Conservation (phyloP, 2,113 vertebrate genomes). For the Struthidea cinerea region DNA sequence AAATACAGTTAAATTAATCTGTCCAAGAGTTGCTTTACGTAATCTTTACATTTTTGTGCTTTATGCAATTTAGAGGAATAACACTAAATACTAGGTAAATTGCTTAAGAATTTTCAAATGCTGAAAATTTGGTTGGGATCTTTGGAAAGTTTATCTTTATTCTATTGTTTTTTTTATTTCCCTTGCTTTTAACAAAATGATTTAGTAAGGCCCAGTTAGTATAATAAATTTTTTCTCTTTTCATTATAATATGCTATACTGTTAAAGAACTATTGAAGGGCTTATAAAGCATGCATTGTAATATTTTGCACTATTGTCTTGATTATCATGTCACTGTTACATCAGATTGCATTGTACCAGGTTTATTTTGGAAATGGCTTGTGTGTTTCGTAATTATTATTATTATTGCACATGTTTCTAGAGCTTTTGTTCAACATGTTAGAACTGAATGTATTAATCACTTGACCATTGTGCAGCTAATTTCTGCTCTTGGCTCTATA, state of each 20-base stretch:
- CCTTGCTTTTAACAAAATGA: neutral
- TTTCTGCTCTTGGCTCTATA: neutral
- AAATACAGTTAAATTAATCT: neutral
- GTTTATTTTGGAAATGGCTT: neutral
- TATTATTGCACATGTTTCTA: neutral
- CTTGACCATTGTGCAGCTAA: neutral
- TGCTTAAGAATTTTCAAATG: neutral
- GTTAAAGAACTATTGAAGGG: neutral
- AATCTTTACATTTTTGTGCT: neutral
- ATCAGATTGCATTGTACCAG: neutral
- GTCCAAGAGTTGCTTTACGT: neutral
- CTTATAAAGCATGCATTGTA: neutral
- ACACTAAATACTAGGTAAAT: neutral
- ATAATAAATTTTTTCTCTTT: neutral
- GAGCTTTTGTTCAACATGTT: neutral
- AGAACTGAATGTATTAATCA: slow-evolving; percentile 18
- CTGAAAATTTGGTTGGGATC: neutral
- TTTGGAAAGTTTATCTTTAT: neutral
- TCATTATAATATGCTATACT: neutral
- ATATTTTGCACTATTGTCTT: neutral
- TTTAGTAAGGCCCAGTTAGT: neutral
- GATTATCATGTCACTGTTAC: neutral
- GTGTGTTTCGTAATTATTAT: neutral
- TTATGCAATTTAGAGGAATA: neutral
- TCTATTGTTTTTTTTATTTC: fast-evolving